Evolutionary conservation across 2,888 invertebrate species (phyloP), one percentile per base, ranked within the genome.

Genomic region (Campoplex nolae): DNA sequence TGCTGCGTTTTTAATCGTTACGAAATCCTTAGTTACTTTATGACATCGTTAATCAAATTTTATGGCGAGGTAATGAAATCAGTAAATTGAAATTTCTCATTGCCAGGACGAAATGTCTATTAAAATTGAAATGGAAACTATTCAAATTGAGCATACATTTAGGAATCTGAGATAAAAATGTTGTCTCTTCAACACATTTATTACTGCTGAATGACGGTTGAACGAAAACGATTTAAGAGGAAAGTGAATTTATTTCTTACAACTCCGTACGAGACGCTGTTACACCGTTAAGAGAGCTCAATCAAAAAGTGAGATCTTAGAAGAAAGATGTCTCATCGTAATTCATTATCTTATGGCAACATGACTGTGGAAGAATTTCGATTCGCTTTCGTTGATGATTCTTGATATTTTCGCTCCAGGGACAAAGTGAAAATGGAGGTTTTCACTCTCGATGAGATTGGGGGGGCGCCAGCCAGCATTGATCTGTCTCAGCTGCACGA

Each of bases 381-480:
- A 73, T 65, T 86, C 86, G 80, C 80, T 83, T 83, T 83, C 83
- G 84, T 86, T 45, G 77, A 54, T 58, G 76, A 58, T 42, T 42
- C 67, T 51, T 65, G 75, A 70, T 56, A 32, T 67, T 70, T 74
- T 58, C 54, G 6, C 45, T 58, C 45, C 42, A 51, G 65, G 18
- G 56, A 48, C 48, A 71, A 56, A 73, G 65, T 51, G 73, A 79
- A 58, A 79, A 70, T 65, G 82, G 35, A 70, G 35, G 81, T 81
- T 86, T 86, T 86, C 86, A 86, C 86, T 86, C 80, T 86, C 86
- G 86, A 84, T 74, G 81, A 74, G 73, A 68, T 86, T 83, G 73
- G 84, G 77, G 77, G 86, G 81, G 86, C 86, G 86, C 86, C 86
- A 84, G 80, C 74, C 80, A 77, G 81, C 86, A 86, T 86, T 86